Percentiles rank a stretch among this genome's conserved stretches.
Conservation (phyloP, 2,888 invertebrate species). For the Alsophila aescularia region DNA sequence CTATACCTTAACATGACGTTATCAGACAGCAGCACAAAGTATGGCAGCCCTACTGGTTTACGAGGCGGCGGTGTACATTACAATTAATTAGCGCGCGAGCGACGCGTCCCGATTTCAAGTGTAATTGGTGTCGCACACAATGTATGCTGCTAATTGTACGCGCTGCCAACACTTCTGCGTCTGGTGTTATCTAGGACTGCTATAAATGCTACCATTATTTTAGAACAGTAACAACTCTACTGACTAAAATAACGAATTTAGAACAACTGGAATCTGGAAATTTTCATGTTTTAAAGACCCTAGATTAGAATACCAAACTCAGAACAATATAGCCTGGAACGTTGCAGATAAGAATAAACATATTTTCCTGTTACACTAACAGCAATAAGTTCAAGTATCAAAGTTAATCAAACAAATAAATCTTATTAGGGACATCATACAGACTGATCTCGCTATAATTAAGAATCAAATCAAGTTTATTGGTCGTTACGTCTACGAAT, state of each 20-base stretch:
- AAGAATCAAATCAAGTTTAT: neutral
- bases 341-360: no score
- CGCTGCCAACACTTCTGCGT: constrained; percentile 31
- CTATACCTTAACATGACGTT: no score
- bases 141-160: constrained; percentile 45
- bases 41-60: constrained; percentile 40
- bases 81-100: constrained; percentile 57
- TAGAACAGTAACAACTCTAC: neutral
- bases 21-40: no score
- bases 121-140: constrained; percentile 50
- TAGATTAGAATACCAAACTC: no score
- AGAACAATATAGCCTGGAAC: no score
- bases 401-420: neutral
- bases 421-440: neutral
- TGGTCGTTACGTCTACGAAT: constrained; percentile 1
- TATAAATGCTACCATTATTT: neutral
- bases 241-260: no score
- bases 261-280: no score
- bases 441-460: neutral
- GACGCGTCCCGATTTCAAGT: constrained; percentile 56
- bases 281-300: no score
- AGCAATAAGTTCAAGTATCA: neutral
- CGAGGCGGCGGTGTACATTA: constrained; percentile 62
- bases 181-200: constrained; percentile 3
- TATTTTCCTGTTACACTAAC: no score